A percentile compares a stretch with the other conserved stretches of the same genome.
These are phyloP conservation scores for Solea solea DNA, from an alignment of 2,113 vertebrate species.

Conservation along the genomic window DNA sequence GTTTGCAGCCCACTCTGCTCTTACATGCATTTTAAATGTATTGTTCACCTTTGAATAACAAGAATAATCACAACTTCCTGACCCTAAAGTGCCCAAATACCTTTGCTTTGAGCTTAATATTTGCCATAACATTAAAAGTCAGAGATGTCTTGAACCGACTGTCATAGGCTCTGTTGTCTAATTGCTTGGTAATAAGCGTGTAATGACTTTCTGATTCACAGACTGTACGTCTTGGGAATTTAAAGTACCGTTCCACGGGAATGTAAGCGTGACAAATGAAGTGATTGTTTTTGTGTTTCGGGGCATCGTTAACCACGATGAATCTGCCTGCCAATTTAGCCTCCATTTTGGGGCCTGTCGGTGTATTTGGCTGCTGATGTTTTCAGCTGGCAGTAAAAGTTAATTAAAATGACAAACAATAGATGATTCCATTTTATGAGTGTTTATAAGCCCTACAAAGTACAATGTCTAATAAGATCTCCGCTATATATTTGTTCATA, in stretches of 20 bases:
- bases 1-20: neutral
- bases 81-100: neutral
- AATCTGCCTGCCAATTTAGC: conserved; percentile 36
- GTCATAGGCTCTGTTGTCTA: conserved; percentile 43
- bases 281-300: conserved; percentile 59
- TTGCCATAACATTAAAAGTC: conserved; percentile 22
- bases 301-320: conserved; percentile 40
- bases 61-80: conserved; percentile 16
- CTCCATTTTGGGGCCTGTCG: conserved; percentile 23
- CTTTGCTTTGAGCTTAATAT: conserved; percentile 39
- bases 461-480: conserved; percentile 9
- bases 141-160: conserved; percentile 42
- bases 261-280: conserved; percentile 60
- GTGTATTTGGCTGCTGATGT: conserved; percentile 11
- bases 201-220: conserved; percentile 70
- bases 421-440: neutral
- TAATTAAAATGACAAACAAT: conserved; percentile 27
- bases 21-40: neutral
- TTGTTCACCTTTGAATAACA: conserved; percentile 7
- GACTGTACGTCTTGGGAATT: conserved; percentile 55
- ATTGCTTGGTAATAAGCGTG: conserved; percentile 70
- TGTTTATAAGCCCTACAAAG: conserved; percentile 25
- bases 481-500: conserved; percentile 11
- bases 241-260: conserved; percentile 51
- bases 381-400: conserved; percentile 17